Evolutionary conservation across 2,797 vertebrate species (phyloP).

Genomic region (Halcyon smyrnensis): DNA sequence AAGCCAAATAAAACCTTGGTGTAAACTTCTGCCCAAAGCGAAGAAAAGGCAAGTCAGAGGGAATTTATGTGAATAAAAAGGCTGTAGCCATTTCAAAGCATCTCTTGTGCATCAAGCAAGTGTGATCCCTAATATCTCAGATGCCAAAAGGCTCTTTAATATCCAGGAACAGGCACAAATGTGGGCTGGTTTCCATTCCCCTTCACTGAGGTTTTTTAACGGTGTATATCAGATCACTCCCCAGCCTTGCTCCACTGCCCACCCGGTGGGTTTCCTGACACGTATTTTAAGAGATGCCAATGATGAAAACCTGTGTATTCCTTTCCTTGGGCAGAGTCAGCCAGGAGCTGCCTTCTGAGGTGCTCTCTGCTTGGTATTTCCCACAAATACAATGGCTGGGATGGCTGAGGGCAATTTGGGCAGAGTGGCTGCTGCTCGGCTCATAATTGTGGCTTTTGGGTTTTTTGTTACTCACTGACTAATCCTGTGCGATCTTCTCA

Average conservation of each 20-base stretch:
- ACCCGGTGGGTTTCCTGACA: not conserved
- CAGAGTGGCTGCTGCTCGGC: conserved; percentile 1
- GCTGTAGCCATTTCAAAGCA: conserved; percentile 50
- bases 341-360: not conserved
- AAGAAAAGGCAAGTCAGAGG: conserved; percentile 63
- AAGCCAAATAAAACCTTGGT: conserved; percentile 68
- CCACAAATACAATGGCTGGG: conserved; percentile 9
- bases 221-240: not conserved
- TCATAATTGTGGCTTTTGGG: conserved; percentile 51
- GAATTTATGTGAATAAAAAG: conserved; percentile 55
- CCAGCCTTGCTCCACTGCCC: not conserved
- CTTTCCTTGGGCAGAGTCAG: not conserved
- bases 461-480: conserved; percentile 57
- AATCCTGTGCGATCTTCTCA: conserved; percentile 44
- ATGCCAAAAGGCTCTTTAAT: conserved; percentile 25
- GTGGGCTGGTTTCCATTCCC: not conserved
- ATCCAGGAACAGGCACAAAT: not conserved
- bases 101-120: conserved; percentile 18
- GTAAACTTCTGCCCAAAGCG: conserved; percentile 43
- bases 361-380: conserved; percentile 3
- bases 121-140: not conserved
- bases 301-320: not conserved
- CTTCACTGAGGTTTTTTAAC: not conserved
- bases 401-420: conserved; percentile 29
- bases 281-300: not conserved